Base-by-base conservation (phyloP, 2,113 vertebrate genomes). In the Pica pica region DNA sequence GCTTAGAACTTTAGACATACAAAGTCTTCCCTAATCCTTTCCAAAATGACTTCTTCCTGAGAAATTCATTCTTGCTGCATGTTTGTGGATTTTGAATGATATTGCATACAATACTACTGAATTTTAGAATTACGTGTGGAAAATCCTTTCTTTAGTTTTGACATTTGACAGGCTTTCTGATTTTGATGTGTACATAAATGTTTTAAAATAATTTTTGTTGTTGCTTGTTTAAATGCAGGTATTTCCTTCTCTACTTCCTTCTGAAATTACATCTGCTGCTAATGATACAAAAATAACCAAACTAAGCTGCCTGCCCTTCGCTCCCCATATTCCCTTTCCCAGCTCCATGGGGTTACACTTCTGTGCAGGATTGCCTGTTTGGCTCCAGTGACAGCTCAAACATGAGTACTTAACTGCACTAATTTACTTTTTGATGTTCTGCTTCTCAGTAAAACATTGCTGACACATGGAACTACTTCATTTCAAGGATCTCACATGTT, bases 351-450 rank as follows among this genome's bases (percentile, higher is more conserved):
- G 9, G 11, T 71, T 82, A 23, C 39, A 68, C 24, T 20, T 85
- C 37, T 79, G 21, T 56, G 59, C 46, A 79, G 67, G 49, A 71
- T 60, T 64, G 19, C 33, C 15, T 49, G 16, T 76, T 70, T 81
- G 64, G 18, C 30, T 89, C 26, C 31, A 56, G 31, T 75, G 61
- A 71, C 39, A 30, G 44, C 27, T 91, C 44, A 75, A 67, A 82
- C 41, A 47, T 39, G 28, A 63, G 30, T 46, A 52, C n/a, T 93
- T 78, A 84, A 28, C 13, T 93, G 30, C 75, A 16, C 37, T 47
- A 31, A 79, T 80, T 73, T 90, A 68, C 44, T 86, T 94, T 91
- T 90, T 88, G 37, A 46, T 69, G 63, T 69, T 85, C 78, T 96
- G 23, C 39, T 74, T 77, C 60, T 64, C 44, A 57, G 10, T 63